Evolutionary conservation across 2,797 vertebrate genomes (phyloP), one percentile per base, ranked within the genome.

Genomic region (Thunnus albacares): DNA sequence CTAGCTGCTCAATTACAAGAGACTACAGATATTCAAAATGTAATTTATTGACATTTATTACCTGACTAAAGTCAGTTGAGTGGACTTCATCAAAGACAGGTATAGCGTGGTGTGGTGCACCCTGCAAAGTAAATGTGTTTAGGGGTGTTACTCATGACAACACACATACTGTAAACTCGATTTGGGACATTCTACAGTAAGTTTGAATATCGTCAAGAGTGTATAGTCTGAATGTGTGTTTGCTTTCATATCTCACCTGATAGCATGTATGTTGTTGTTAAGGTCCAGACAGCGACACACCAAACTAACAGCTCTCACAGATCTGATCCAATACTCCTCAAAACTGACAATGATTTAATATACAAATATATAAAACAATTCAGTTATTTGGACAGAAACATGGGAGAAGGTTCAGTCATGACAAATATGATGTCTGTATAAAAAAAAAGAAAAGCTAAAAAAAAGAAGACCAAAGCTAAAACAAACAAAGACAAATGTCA

Each of bases 311-410:
- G 89, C 91, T 28, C 77, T 68, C 3, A 84, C 71, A 12, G 77
- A 75, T 43, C 26, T 61, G 71, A 94, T 89, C 89, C 90, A 92
- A 51, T 1, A 0, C 75, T 94, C 93, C 52, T 91, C 86, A 63
- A 93, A 51, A 43, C 93, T 94, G 61, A 30, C 2, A 47, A 1
- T 17, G 45, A 47, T 62, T 7, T n/a, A 18, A 51, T 51, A 51
- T 9, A 51, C 47, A 51, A 20, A 51, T 51, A n/a, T 20, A 8
- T 51, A 47, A 12, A 55, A 53, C 38, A 11, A 20, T 69, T 61
- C 15, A 75, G 17, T 20, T 20, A 11, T 51, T 35, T 24, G n/a
- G 57, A 61, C 47, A 83, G 28, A 45, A 41, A 52, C 49, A 67
- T 1, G 3, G 24, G 49, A 2, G 24, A 24, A 10, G 30, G 14